Evolutionary conservation across 1,140 invertebrate genomes (phyloP).

Genomic region (Araneus ventricosus): DNA sequence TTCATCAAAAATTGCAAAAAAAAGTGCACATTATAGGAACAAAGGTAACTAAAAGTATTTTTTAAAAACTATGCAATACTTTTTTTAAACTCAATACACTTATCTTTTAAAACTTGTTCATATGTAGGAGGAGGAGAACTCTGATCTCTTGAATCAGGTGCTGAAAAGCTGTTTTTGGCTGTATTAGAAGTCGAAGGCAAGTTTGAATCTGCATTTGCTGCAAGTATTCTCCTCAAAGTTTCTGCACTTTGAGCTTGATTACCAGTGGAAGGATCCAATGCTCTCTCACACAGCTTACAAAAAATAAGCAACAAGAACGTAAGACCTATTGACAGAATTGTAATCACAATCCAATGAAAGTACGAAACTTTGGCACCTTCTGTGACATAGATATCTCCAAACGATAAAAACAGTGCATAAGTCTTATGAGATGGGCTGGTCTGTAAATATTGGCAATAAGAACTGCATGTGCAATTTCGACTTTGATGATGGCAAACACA

Average conservation of each 20-base stretch:
- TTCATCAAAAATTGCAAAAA: not conserved
- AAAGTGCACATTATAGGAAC: not conserved
- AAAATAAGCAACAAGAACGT: slow-evolving; percentile 55
- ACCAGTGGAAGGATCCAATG: slow-evolving; percentile 35
- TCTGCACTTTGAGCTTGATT: slow-evolving; percentile 59
- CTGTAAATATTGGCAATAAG: slow-evolving; percentile 43
- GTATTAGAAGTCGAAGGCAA: not conserved
- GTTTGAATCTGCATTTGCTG: slow-evolving; percentile 34
- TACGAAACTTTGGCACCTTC: slow-evolving; percentile 46
- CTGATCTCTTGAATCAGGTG: not conserved
- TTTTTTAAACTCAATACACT: slow-evolving; percentile 71
- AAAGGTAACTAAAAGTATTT: not conserved
- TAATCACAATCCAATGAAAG: slow-evolving; percentile 61
- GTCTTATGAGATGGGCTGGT: slow-evolving; percentile 47
- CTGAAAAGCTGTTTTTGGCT: not conserved
- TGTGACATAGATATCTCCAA: slow-evolving; percentile 58
- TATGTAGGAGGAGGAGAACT: slow-evolving; percentile 67
- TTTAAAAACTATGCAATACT: slow-evolving; percentile 17
- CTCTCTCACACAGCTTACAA: slow-evolving; percentile 50
- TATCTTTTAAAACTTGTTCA: slow-evolving; percentile 71
- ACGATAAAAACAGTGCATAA: slow-evolving; percentile 67
- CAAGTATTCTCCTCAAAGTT: slow-evolving; percentile 29
- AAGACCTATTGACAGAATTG: slow-evolving; percentile 57
- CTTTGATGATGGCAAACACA: slow-evolving; percentile 53
- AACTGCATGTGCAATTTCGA: slow-evolving; percentile 46